Percentiles rank a stretch among this genome's conserved stretches.
Conservation (phyloP, 2,888 invertebrate genomes). For the Beris chalybata region DNA sequence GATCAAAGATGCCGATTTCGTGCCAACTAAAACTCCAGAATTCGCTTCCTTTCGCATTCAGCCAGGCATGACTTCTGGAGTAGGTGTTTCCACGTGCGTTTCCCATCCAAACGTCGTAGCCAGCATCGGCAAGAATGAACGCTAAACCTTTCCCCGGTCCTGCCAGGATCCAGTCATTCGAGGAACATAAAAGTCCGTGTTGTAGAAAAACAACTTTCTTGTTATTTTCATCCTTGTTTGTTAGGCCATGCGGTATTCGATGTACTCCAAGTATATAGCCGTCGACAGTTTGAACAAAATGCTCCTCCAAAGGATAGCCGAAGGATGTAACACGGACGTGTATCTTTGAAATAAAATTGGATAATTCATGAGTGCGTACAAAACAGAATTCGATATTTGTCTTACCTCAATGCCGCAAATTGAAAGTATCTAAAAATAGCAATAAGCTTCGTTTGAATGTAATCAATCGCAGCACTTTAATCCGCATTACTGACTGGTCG, state of each 20-base stretch:
- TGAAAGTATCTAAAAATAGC: too few species aligned
- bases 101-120: constrained; percentile 65
- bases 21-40: constrained; percentile 63
- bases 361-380: neutral
- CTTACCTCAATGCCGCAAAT: too few species aligned
- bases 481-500: too few species aligned
- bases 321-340: neutral
- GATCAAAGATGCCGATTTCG: constrained; percentile 58
- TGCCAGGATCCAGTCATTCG: constrained; percentile 72
- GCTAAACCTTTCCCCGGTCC: constrained; percentile 65
- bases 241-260: constrained; percentile 61
- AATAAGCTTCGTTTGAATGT: too few species aligned
- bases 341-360: neutral
- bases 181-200: constrained; percentile 61
- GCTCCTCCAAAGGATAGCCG: constrained; percentile 62
- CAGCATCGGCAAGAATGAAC: constrained; percentile 58
- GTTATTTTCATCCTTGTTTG: constrained; percentile 43
- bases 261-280: constrained; percentile 72
- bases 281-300: constrained; percentile 66
- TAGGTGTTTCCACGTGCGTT: constrained; percentile 69
- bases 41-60: constrained; percentile 44
- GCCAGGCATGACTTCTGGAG: constrained; percentile 58
- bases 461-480: too few species aligned
- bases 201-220: constrained; percentile 58
- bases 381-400: neutral